Evolutionary conservation across 2,888 invertebrate genomes (phyloP), one percentile per base, ranked within the genome.

Genomic region (Eilema griseolum): DNA sequence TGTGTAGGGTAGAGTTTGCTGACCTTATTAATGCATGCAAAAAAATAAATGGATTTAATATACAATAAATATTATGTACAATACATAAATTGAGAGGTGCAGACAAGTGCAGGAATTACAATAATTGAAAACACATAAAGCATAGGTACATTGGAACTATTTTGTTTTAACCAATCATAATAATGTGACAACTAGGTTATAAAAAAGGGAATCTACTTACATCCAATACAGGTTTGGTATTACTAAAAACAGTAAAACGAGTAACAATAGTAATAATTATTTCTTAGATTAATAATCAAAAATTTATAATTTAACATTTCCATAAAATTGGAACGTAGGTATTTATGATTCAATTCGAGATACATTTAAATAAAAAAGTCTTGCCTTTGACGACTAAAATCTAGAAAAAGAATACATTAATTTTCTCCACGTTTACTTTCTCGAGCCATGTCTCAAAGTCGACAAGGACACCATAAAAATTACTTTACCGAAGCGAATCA

Each of bases 11-110:
- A 73, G 69, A 69, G 26, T 56, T 69, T 68, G 66, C 62, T 72
- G 20, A 20, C 60, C 52, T 10, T 52, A 67, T 24, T 31, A 60
- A 28, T 46, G 46, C 77, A 80, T 80, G 78, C 78, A 80, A 26
- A 65, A 33, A 61, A 52, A 12, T 33, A 63, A 11, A 20, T 63
- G 52, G 52, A n/a, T 62, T 20, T 4, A 41, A 28, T 70, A 60
- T 52, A 56, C 20, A n/a, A 20, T 20, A n/a, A 5, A 52, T 52
- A 23, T 14, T 41, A 41, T 24, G 24, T 59, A 69, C 46, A 59
- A n/a, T 57, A 68, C 62, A 14, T n/a, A 52, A 24, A 57, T 63
- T n/a, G 60, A 66, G 23, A 59, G 31, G 66, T 75, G 69, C 70
- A 37, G 14, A 70, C 26, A 14, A 70, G 72, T 78, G 78, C 78